Base-by-base conservation (phyloP, 2,113 vertebrate genomes). In the Gopherus flavomarginatus region DNA sequence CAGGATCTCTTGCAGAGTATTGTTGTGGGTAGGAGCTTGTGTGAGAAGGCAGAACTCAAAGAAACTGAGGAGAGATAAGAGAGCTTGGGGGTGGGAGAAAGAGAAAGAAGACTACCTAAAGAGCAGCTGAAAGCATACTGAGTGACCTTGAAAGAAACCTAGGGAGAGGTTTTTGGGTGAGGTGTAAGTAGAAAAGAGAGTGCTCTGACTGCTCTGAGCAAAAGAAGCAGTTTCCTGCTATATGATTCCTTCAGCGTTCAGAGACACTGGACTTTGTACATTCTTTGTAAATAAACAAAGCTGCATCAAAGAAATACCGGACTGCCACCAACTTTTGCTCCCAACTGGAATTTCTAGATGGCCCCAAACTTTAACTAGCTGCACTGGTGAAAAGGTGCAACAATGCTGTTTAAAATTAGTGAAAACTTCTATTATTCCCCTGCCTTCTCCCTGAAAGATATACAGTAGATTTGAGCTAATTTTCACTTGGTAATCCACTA, bases 341-440 rank as follows among this genome's bases (percentile, higher is more conserved):
- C 17, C 35, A 38, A 21, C 19, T 72, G 65, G 19, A 38, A 10
- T n/a, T 38, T 4, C 16, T n/a, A 38, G n/a, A 38, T 72, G n/a
- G 65, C 8, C 31, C 62, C 16, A 38, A 72, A 72, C 35, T 72
- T 72, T 72, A 38, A 22, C n/a, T 19, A n/a, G 31, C 35, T 69
- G 35, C 7, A n/a, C 35, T 8, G n/a, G n/a, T 72, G 17, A 72
- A 38, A 72, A 22, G n/a, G 21, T 16, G 35, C 16, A 69, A 9
- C 62, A 69, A 21, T 69, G 17, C n/a, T 72, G n/a, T 78, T 56
- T 57, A 81, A 89, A 78, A 93, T 91, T 90, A 85, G 84, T 87
- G 13, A 96, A 96, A 80, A 79, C 83, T 96, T 97, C 62, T 87
- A 94, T 77, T 98, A 89, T 94, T 52, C 59, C 42, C 54, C 83